phyloP scores from a whole-genome alignment of 2,888 invertebrate species.

The Apoda limacodes region DNA sequence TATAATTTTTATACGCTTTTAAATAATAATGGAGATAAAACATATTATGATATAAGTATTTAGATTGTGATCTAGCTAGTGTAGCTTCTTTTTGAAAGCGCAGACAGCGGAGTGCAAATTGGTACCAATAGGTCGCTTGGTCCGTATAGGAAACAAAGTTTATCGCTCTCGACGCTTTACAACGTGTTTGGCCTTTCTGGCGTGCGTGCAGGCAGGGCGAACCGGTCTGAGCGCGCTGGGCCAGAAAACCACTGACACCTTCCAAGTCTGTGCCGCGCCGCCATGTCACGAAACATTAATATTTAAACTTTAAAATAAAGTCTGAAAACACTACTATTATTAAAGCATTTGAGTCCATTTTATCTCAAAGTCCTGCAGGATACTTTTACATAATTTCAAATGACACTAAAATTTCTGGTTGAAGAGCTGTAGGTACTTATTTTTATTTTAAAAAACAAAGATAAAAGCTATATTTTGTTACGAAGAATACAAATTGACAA shows the following conservation, averaged over 20 bases:
- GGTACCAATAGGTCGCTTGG: constrained; percentile 55
- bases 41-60: too few relatives aligned
- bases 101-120: constrained; percentile 41
- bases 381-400: too few relatives aligned
- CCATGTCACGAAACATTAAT: constrained; percentile 66
- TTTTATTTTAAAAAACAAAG: too few relatives aligned
- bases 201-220: constrained; percentile 48
- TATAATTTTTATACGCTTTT: too few relatives aligned
- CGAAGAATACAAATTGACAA: too few relatives aligned
- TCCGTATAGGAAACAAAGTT: constrained; percentile 49
- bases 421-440: too few relatives aligned
- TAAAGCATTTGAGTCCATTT: too few relatives aligned
- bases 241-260: constrained; percentile 68
- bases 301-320: constrained; percentile 52
- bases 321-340: constrained; percentile 45
- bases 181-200: constrained; percentile 53
- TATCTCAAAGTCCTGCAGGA: too few relatives aligned
- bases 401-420: too few relatives aligned
- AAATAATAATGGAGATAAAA: too few relatives aligned
- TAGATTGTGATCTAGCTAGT: constrained; percentile 15
- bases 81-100: constrained; percentile 25
- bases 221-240: constrained; percentile 63
- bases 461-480: too few relatives aligned
- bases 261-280: constrained; percentile 38
- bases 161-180: constrained; percentile 53